phyloP scores from a whole-genome alignment of 2,113 vertebrate genomes.

The Tapirus terrestris region DNA sequence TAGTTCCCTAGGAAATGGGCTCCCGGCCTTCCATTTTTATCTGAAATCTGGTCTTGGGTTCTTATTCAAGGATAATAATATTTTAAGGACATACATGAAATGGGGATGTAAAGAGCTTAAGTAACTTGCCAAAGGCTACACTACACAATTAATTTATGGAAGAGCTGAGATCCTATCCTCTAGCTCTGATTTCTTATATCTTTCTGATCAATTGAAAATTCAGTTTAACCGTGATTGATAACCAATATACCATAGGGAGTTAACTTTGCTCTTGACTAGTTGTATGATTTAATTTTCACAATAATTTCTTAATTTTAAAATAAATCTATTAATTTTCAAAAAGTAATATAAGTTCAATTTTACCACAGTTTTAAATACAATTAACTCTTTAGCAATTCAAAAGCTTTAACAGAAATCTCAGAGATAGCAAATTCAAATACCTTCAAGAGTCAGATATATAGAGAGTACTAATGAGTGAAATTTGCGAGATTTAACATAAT shows the following conservation, averaged over 20 bases:
- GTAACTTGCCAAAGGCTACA: neutral
- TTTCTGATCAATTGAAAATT: constrained; percentile 35
- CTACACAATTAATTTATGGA: neutral
- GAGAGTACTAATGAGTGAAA: neutral
- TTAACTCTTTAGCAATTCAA: neutral
- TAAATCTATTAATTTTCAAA: neutral
- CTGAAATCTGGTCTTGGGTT: constrained; percentile 5
- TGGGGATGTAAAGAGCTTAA: constrained; percentile 10
- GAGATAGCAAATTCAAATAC: neutral
- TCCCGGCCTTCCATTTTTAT: neutral
- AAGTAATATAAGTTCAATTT: neutral
- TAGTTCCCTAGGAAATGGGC: neutral
- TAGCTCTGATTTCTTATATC: neutral
- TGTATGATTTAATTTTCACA: constrained; percentile 16
- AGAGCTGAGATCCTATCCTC: neutral
- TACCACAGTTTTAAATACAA: neutral
- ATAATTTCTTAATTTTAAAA: constrained; percentile 43
- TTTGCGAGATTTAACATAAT: neutral
- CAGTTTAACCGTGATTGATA: neutral
- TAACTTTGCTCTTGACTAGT: neutral
- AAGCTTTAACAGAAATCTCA: neutral
- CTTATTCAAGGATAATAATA: constrained; percentile 4
- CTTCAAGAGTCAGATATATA: neutral
- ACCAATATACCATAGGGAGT: neutral
- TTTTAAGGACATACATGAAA: neutral